phyloP scores from a whole-genome alignment of 30 jellyfish, hydroid and myxozoan species.

The Chironex yamaguchii region DNA sequence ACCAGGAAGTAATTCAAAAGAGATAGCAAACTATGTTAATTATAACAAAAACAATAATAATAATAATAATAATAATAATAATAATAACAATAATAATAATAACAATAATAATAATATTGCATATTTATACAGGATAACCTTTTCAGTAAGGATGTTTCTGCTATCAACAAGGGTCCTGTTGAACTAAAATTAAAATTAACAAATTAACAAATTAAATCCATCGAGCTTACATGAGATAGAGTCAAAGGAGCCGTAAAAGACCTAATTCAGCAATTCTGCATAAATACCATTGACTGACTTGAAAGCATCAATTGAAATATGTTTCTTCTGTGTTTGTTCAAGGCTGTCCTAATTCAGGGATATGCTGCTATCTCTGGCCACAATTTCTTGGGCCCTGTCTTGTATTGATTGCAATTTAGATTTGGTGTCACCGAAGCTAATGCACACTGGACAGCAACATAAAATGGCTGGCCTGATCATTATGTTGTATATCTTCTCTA shows the following conservation, averaged over 20 bases:
- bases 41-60: too few species aligned
- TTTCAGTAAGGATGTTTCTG: not conserved
- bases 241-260: too few species aligned
- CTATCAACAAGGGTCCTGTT: not conserved
- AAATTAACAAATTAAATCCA: too few species aligned
- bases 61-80: too few species aligned
- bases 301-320: not conserved
- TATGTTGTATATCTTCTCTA: not conserved
- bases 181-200: not conserved
- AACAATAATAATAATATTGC: too few species aligned
- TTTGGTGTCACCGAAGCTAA: constrained; percentile 29
- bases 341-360: not conserved
- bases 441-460: constrained; percentile 23
- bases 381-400: not conserved
- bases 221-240: too few species aligned
- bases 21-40: too few species aligned
- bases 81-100: too few species aligned
- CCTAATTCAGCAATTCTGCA: not conserved
- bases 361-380: not conserved
- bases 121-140: not conserved
- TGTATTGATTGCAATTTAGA: constrained; percentile 19
- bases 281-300: not conserved
- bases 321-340: not conserved
- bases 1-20: not conserved
- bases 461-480: constrained; percentile 21